Conservation (phyloP, 2,888 invertebrate species). For the Subacronicta megacephala region DNA sequence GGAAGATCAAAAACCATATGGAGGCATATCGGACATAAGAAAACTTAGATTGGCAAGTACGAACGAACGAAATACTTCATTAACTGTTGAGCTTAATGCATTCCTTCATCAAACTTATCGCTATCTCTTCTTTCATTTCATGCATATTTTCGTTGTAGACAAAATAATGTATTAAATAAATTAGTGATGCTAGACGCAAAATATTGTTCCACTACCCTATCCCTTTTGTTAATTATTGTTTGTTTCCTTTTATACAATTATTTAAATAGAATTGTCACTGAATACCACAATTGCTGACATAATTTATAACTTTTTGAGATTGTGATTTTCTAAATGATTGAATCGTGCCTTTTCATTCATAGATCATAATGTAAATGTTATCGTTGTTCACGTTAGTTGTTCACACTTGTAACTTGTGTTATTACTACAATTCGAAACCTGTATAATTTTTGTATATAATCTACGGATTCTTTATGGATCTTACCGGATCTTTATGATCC, state of each 20-base stretch:
- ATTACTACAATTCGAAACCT: slow-evolving; percentile 57
- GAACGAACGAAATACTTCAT: slow-evolving; percentile 63
- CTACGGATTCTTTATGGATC: slow-evolving; percentile 64
- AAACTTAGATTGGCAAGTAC: slow-evolving; percentile 61
- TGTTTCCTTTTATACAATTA: slow-evolving; percentile 31
- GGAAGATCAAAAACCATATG: slow-evolving; percentile 12
- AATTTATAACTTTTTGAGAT: slow-evolving; percentile 43
- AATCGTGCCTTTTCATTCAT: slow-evolving; percentile 73
- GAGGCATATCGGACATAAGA: slow-evolving; percentile 35
- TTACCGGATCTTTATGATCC: too few relatives aligned
- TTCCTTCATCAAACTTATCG: slow-evolving; percentile 56
- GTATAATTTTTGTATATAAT: slow-evolving; percentile 67
- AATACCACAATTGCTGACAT: slow-evolving; percentile 27
- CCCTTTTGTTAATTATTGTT: slow-evolving; percentile 32
- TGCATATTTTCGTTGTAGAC: slow-evolving; percentile 27
- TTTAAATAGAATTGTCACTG: slow-evolving; percentile 34
- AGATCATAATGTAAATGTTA: slow-evolving; percentile 65
- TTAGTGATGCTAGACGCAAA: slow-evolving; percentile 46
- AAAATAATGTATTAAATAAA: slow-evolving; percentile 29
- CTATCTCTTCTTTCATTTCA: slow-evolving; percentile 5
- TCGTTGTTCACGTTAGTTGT: slow-evolving; percentile 53
- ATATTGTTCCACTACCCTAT: slow-evolving; percentile 24
- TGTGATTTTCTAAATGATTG: slow-evolving; percentile 45
- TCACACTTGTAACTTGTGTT: slow-evolving; percentile 58
- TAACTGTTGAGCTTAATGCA: slow-evolving; percentile 57